Base-by-base conservation (phyloP, 2,797 vertebrate genomes). In the Orientallactaga sibirica region DNA sequence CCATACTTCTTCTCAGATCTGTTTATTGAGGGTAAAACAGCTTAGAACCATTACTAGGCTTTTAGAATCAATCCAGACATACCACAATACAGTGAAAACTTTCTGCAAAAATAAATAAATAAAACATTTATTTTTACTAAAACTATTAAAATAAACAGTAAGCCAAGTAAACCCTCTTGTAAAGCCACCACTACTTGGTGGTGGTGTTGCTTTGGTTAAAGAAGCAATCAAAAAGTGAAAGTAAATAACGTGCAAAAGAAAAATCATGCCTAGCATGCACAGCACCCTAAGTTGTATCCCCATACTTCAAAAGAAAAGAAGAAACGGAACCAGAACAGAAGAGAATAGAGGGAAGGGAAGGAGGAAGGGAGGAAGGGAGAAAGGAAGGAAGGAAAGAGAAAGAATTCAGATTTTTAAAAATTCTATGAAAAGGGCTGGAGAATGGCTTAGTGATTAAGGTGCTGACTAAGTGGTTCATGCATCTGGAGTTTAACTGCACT, bases 41-140 rank as follows among this genome's bases (percentile, higher is more conserved):
- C 8, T 6, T 41, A 83, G 52, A 68, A 29, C n/a, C 11, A 37
- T 1, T 2, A 0, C 2, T 3, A 61, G 4, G 3, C 5, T 12
- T 58, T 93, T 25, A 20, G 1, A 74, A n/a, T 33, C 43, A n/a
- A 22, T 55, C 71, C 33, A 19, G 61, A 58, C 25, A 0, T 58
- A 8, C 48, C 33, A 29, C 1, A 29, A 66, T 43, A 22, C 10
- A 52, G 7, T 25, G 19, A 62, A 71, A 70, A 24, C 8, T 7
- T 86, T 89, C 58, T 41, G 18, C 16, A 78, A 2, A 62, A 37
- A 94, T 2, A 91, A 84, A 83, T 12, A 9, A 48, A 48, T 20
- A 29, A 91, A 78, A 43, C 71, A 55, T 77, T 86, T 7, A 14
- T 58, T 11, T 58, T 58, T 58, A 58, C 55, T 29, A 67, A 76